Percentiles rank a stretch among this genome's conserved stretches.
phyloP scores from a whole-genome alignment of 2,113 vertebrate species.

The Psittacula cyanocephala region DNA sequence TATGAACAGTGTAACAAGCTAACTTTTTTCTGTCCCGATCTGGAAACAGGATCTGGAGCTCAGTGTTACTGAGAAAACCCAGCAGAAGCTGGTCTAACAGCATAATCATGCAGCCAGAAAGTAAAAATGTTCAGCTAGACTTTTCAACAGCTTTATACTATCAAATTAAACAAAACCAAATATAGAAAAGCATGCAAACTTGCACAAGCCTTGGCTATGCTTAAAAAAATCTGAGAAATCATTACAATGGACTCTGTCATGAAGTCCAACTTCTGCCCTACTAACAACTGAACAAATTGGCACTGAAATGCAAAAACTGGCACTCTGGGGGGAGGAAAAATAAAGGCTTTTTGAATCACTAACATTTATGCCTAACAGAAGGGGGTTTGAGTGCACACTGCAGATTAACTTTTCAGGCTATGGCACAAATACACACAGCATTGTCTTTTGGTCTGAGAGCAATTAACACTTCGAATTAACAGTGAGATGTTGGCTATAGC shows the following conservation, averaged over 20 bases:
- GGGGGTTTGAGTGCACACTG: neutral
- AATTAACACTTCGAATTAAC: slow-evolving; percentile 3
- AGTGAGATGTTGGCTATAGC: neutral
- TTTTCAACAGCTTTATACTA: slow-evolving; percentile 58
- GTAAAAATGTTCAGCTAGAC: slow-evolving; percentile 5
- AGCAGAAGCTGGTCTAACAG: neutral
- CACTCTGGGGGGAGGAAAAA: neutral
- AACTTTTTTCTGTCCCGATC: neutral
- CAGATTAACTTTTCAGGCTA: slow-evolving; percentile 26
- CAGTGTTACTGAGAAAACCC: neutral
- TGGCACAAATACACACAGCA: neutral
- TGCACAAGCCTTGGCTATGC: slow-evolving; percentile 48
- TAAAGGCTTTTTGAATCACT: neutral
- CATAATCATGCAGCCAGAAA: neutral
- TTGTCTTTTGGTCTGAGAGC: neutral
- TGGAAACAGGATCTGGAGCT: neutral
- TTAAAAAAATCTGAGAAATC: slow-evolving; percentile 49
- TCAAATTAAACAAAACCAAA: slow-evolving; percentile 73
- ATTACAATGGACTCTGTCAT: slow-evolving; percentile 47
- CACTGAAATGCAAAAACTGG: neutral
- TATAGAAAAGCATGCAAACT: slow-evolving; percentile 70
- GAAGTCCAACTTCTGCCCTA: slow-evolving; percentile 41
- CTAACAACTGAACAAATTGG: slow-evolving; percentile 12
- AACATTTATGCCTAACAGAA: neutral
- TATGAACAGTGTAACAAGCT: neutral